Base-by-base conservation (phyloP, 2,888 invertebrate genomes). In the Ophonus ardosiacus region DNA sequence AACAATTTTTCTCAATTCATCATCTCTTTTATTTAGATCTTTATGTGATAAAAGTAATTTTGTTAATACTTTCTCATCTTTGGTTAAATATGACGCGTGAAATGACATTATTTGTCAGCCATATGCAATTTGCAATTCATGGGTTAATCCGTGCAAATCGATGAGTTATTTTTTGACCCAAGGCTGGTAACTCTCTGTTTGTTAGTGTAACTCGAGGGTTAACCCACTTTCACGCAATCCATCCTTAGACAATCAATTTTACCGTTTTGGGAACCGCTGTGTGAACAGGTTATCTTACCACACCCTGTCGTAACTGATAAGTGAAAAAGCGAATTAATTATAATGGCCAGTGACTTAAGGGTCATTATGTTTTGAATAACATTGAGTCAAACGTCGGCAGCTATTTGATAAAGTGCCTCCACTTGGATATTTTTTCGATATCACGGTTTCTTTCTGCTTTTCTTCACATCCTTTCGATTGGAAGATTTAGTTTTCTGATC, bases 231-330 rank as follows among this genome's bases (percentile, higher is more conserved):
- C n/a, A n/a, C n/a, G n/a, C n/a, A n/a, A n/a, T n/a, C n/a, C n/a
- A n/a, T 31, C 6, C 31, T 31, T 31, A 31, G 31, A 3, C 5
- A 31, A 4, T 31, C 31, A 5, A 51, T 4, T 10, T 51, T 2
- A 13, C 6, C 43, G 10, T 51, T 10, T 51, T 51, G 43, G 10
- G 43, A 51, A 13, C 1, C 43, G 13, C 56, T 56, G 78, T 24
- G 24, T 18, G 43, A 76, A 76, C 18, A 31, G 78, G 78, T 78
- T 57, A 78, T 17, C 40, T 7, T 7, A 17, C 78, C 76, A 43
- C 76, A 43, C 76, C 76, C 76, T 71, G 76, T 76, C 76, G 21
- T 10, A n/a, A 56, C 56, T 57, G 78, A 78, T 78, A 78, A 57
- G 56, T 68, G 18, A 78, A 76, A 78, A 78, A 57, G 57, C 31